Evolutionary conservation across 2,113 vertebrate genomes (phyloP), one percentile per base, ranked within the genome.

Genomic region (Forbesichthys papilliferus): DNA sequence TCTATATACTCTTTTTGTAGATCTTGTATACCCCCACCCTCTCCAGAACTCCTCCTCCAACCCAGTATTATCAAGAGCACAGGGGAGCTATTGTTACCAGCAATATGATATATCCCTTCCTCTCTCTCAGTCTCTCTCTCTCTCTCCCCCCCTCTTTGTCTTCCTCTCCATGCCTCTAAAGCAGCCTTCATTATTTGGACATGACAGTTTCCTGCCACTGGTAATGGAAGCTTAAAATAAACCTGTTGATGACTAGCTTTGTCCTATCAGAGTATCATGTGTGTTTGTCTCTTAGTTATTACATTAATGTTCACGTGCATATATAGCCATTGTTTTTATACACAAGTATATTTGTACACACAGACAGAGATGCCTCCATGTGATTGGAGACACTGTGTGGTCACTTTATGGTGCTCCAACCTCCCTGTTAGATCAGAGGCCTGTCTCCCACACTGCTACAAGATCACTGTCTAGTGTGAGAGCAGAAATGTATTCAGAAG

Each of bases 401-500:
- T 60, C 20, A n/a, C 42, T 55, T 71, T 42, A 8, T 42, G 4
- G 36, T 42, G 36, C 4, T 27, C 36, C 4, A 42, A 42, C 7
- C 36, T 42, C 36, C 36, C 36, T 42, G 36, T 42, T 42, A 42
- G 36, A 42, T 42, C 7, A 42, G 36, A 42, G 36, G 36, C 36
- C 36, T 5, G 36, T 42, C 36, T 42, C 36, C 36, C 4, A 42
- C 36, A 42, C 36, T 42, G 36, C 36, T 70, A 52, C 74, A 48
- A 74, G 49, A 68, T 71, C 9, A 5, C 55, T 52, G 11, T 81
- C 83, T 62, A 68, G 61, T n/a, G 65, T 1, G 42, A 68, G 67
- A 69, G 82, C 82, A 80, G 87, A 89, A 91, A 91, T 91, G 81
- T 88, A 89, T 90, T 91, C 86, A 84, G 87, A 86, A 86, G 87